phyloP scores from a whole-genome alignment of 2,113 vertebrate species.

The Zeus faber region DNA sequence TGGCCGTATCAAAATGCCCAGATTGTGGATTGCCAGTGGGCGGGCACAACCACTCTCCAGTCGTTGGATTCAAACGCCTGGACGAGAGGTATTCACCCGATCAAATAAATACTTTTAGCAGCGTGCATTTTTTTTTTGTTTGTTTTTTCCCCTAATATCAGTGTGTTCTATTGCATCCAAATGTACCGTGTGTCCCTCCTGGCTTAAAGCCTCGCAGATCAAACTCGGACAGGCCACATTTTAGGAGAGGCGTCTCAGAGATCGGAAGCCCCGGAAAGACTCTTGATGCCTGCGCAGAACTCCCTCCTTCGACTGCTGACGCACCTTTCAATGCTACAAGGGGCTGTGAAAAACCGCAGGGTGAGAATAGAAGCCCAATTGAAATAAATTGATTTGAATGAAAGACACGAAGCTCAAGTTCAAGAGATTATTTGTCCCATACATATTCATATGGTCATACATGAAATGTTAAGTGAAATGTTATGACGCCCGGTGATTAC shows the following conservation, averaged over 20 bases:
- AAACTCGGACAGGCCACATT: constrained; percentile 63
- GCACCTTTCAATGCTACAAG: constrained; percentile 73
- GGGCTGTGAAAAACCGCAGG: constrained; percentile 12
- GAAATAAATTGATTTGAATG: no score
- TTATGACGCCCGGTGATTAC: no score
- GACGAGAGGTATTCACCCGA: not conserved
- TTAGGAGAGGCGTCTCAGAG: constrained; percentile 44
- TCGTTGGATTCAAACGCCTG: constrained; percentile 31
- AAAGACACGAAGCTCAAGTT: no score
- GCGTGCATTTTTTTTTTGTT: not conserved
- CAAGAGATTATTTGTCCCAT: no score
- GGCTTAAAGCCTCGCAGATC: constrained; percentile 19
- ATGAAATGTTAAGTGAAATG: no score
- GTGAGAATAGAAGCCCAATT: not conserved
- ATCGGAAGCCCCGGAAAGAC: constrained; percentile 67
- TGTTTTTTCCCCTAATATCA: not conserved
- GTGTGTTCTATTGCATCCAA: not conserved
- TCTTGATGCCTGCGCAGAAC: constrained; percentile 50
- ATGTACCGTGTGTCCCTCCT: not conserved
- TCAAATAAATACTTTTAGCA: no score
- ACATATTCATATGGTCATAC: no score
- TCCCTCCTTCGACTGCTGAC: constrained; percentile 62
- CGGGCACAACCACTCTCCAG: constrained; percentile 1
- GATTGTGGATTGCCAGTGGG: constrained; percentile 58
- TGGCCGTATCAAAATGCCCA: not conserved